Conservation (phyloP, 2,888 invertebrate species). For the Tridacna crocea region DNA sequence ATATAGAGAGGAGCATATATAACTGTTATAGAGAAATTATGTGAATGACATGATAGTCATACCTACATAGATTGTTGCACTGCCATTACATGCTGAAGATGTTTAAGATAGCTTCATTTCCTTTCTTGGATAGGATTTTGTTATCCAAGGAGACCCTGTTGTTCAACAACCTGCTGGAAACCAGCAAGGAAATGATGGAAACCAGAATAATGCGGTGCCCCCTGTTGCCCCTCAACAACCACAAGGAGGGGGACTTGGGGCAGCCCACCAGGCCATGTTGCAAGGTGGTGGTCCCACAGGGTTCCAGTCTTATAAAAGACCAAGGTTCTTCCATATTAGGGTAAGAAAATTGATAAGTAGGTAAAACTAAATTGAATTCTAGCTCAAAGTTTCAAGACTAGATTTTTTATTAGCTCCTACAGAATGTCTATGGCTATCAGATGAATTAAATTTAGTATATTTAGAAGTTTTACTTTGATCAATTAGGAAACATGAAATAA, state of each 20-base stretch:
- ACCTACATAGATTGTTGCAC: too few relatives aligned
- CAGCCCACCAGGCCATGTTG: slow-evolving; percentile 86
- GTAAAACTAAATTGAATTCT: too few relatives aligned
- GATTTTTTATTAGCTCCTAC: too few relatives aligned
- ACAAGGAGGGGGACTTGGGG: slow-evolving; percentile 72
- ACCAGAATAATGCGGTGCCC: slow-evolving; percentile 39
- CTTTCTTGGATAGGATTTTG: slow-evolving; percentile 66
- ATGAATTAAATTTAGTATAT: neutral
- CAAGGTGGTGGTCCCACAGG: slow-evolving; percentile 91
- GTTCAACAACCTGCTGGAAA: slow-evolving; percentile 39
- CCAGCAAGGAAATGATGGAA: slow-evolving; percentile 23
- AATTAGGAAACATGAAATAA: too few relatives aligned
- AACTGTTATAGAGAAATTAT: too few relatives aligned
- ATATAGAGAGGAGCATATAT: too few relatives aligned
- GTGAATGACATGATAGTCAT: too few relatives aligned
- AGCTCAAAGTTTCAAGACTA: too few relatives aligned
- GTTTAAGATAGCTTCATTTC: too few relatives aligned
- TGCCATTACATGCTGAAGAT: too few relatives aligned
- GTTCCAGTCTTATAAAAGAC: slow-evolving; percentile 95
- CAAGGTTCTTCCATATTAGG: slow-evolving; percentile 73
- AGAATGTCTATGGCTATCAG: too few relatives aligned
- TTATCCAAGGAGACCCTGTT: slow-evolving; percentile 71
- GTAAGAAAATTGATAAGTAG: slow-evolving; percentile 53
- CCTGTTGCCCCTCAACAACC: slow-evolving; percentile 57
- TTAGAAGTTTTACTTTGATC: neutral